Conservation (phyloP, 2,797 vertebrate genomes). For the Sibirionetta formosa region DNA sequence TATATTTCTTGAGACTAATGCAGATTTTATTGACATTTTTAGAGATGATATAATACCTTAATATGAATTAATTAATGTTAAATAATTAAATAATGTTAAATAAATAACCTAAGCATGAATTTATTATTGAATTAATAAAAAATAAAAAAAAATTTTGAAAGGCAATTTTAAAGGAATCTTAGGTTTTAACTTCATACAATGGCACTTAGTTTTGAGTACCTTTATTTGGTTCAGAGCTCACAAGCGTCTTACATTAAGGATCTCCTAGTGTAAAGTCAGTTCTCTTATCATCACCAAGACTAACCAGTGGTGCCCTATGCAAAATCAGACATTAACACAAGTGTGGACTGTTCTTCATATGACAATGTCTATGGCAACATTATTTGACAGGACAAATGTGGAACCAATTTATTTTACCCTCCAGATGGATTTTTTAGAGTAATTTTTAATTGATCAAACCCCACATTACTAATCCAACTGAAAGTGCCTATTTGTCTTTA, state of each 20-base stretch:
- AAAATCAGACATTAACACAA: slow-evolving; percentile 24
- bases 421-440: slow-evolving; percentile 10
- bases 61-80: too few relatives aligned
- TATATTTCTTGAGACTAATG: background rate
- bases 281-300: background rate
- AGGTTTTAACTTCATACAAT: background rate
- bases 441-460: slow-evolving; percentile 16
- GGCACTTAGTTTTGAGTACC: background rate
- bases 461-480: background rate
- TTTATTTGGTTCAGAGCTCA: background rate
- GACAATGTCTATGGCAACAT: background rate
- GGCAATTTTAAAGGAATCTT: background rate
- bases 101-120: background rate
- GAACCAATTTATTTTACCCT: slow-evolving; percentile 32
- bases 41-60: background rate
- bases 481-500: slow-evolving; percentile 8
- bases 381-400: slow-evolving; percentile 13
- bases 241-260: background rate
- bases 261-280: background rate
- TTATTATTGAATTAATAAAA: background rate
- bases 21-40: background rate
- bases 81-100: too few relatives aligned
- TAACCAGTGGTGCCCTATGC: background rate
- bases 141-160: background rate
- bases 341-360: background rate